These are phyloP conservation scores for Bombus consobrinus DNA, from an alignment of 1,140 invertebrate genomes.

Conservation along the genomic window DNA sequence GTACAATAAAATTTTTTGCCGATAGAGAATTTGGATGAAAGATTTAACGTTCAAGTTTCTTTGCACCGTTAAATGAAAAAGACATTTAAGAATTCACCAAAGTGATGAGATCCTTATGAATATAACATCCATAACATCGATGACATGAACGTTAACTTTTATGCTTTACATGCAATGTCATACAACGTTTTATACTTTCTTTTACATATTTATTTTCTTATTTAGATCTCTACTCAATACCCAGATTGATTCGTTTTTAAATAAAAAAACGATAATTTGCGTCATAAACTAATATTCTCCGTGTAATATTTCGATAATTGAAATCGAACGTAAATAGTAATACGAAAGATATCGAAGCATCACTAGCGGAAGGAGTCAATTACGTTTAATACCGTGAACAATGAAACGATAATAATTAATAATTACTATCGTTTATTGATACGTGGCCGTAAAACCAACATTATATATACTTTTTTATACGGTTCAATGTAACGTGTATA, in stretches of 20 bases:
- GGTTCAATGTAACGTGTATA: background rate
- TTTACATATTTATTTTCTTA: background rate
- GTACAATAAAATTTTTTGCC: slow-evolving; percentile 1
- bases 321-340: background rate
- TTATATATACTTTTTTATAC: background rate
- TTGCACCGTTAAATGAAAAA: background rate
- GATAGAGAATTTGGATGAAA: background rate
- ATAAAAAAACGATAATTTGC: background rate
- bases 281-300: background rate
- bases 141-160: background rate
- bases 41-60: background rate
- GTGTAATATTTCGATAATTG: background rate
- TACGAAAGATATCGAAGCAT: background rate
- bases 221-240: background rate
- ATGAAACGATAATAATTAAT: background rate
- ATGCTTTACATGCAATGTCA: background rate
- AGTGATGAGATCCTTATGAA: background rate
- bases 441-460: background rate
- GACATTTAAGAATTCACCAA: background rate
- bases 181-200: background rate
- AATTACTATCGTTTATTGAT: background rate
- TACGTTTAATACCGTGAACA: background rate
- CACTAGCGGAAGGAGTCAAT: background rate
- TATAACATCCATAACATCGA: background rate
- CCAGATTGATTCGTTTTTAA: background rate